phyloP scores from a whole-genome alignment of 2,113 vertebrate species.

The Acanthisitta chloris region DNA sequence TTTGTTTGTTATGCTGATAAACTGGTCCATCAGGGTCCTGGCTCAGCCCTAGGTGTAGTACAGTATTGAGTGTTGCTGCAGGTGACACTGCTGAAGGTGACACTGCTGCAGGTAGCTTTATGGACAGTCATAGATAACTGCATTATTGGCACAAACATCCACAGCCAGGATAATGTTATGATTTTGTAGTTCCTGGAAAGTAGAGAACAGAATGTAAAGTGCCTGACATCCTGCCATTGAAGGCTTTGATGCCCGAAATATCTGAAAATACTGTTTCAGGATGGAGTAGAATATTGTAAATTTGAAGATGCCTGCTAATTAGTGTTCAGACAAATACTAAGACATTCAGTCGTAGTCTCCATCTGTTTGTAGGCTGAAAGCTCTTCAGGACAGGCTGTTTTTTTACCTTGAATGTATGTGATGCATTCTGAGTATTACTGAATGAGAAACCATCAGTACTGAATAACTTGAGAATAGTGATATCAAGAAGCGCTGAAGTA shows the following conservation, averaged over 20 bases:
- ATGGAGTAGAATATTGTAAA: not conserved
- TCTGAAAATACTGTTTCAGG: not conserved
- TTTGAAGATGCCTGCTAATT: not conserved
- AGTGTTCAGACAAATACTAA: not conserved
- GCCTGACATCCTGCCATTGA: not conserved
- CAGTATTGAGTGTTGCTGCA: not conserved
- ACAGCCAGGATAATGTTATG: not conserved
- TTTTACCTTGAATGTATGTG: not conserved
- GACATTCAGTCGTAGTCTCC: not conserved
- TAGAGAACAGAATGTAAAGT: not conserved
- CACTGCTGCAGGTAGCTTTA: not conserved
- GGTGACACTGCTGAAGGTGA: too few species aligned
- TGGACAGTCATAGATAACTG: not conserved
- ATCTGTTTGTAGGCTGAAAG: not conserved
- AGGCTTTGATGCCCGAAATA: not conserved
- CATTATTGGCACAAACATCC: not conserved
- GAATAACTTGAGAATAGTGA: not conserved
- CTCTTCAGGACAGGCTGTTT: not conserved
- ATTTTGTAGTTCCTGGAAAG: not conserved
- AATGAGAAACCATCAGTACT: not conserved
- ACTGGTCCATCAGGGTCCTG: not conserved
- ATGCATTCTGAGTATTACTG: not conserved
- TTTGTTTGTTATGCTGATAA: not conserved
- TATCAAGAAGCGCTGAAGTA: not conserved
- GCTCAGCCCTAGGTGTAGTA: fast-evolving